Conservation (phyloP, 2,113 vertebrate genomes). For the Sapayoa aenigma region DNA sequence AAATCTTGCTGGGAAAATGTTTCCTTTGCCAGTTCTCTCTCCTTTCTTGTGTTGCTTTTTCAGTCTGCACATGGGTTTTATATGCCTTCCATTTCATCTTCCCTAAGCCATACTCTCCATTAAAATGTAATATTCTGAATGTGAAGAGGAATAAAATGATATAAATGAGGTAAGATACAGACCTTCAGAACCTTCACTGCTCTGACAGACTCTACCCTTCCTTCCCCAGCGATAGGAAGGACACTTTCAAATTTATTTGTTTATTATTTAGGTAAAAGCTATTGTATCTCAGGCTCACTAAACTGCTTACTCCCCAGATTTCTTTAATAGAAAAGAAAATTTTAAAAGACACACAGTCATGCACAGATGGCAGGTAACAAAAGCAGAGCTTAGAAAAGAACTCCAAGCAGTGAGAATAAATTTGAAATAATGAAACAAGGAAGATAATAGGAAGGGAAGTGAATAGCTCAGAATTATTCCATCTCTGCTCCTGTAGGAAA, state of each 20-base stretch:
- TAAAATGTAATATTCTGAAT: neutral
- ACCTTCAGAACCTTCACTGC: neutral
- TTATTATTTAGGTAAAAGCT: neutral
- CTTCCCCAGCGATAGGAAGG: neutral
- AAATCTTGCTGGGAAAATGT: neutral
- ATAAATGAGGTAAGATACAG: neutral
- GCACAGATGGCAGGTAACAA: neutral
- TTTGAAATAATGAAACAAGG: neutral
- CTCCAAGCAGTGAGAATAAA: neutral
- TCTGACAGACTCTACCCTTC: neutral
- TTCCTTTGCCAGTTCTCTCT: neutral
- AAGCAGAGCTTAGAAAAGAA: neutral
- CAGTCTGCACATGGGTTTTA: neutral
- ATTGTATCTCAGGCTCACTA: neutral
- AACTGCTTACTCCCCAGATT: neutral
- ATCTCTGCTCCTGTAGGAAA: neutral
- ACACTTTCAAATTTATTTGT: constrained; percentile 13
- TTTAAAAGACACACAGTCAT: neutral
- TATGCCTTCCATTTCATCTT: neutral
- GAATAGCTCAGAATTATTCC: neutral
- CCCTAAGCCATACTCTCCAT: neutral
- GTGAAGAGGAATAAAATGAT: constrained; percentile 8
- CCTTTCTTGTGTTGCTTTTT: neutral
- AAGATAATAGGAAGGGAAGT: neutral
- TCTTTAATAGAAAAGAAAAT: constrained; percentile 33